Percentiles rank a stretch among this genome's conserved stretches.
These are phyloP conservation scores for Drosophila willistoni DNA, from an alignment of 1,140 invertebrate genomes.

Conservation along the genomic window DNA sequence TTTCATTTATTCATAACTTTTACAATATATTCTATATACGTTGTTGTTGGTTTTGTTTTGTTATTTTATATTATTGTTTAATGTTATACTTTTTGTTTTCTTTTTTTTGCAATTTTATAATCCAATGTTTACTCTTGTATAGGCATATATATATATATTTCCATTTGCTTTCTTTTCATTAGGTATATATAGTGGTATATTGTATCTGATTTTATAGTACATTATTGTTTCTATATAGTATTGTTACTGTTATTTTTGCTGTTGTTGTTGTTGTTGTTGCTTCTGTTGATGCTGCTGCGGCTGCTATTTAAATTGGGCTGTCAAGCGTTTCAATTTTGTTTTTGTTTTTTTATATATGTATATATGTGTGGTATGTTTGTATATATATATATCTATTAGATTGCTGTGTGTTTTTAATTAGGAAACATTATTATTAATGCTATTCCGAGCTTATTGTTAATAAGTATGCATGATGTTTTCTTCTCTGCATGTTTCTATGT, in stretches of 20 bases:
- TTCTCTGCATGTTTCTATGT: constrained; percentile 32
- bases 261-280: constrained; percentile 49
- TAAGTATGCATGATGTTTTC: constrained; percentile 15
- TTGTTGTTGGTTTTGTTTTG: constrained; percentile 51
- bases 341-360: neutral
- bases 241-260: constrained; percentile 63
- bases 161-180: constrained; percentile 29
- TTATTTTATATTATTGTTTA: constrained; percentile 18
- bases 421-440: constrained; percentile 58
- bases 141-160: constrained; percentile 68
- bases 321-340: constrained; percentile 56
- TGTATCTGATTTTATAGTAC: constrained; percentile 79
- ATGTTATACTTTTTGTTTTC: constrained; percentile 38
- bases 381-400: constrained; percentile 15
- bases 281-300: constrained; percentile 37
- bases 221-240: constrained; percentile 82
- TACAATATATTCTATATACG: constrained; percentile 68
- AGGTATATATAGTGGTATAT: constrained; percentile 80
- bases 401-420: constrained; percentile 36
- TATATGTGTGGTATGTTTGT: neutral
- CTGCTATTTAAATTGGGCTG: constrained; percentile 49
- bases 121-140: constrained; percentile 68
- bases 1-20: constrained; percentile 66
- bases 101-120: constrained; percentile 51
- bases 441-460: constrained; percentile 58